phyloP scores from a whole-genome alignment of 1,140 invertebrate genomes.

The Anthonomus grandis region DNA sequence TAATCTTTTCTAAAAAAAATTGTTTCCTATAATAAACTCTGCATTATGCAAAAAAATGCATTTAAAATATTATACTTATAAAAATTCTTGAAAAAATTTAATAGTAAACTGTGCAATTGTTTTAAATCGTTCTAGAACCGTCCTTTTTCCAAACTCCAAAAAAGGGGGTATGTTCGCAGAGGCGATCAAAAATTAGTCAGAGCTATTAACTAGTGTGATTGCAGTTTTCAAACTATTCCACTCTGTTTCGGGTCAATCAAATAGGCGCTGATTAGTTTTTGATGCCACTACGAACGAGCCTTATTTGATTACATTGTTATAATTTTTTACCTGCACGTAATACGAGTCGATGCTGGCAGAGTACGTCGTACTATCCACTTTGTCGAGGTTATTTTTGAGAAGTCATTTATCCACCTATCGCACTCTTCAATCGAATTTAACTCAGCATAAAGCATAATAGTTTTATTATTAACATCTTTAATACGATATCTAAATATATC shows the following conservation, averaged over 20 bases:
- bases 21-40: no score
- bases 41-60: no score
- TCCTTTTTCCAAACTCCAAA: no score
- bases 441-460: no score
- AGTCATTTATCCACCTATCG: not conserved
- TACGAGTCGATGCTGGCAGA: not conserved
- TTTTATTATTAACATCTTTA: not conserved
- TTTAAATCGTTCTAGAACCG: no score
- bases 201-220: not conserved
- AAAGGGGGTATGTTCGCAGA: not conserved
- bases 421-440: not conserved
- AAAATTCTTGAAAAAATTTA: not conserved
- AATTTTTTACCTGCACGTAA: no score
- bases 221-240: not conserved
- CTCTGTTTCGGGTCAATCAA: no score
- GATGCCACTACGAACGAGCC: no score
- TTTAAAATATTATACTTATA: not conserved
- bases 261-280: no score
- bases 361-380: not conserved
- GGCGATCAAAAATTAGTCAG: not conserved
- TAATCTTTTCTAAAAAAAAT: no score
- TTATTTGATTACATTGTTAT: no score
- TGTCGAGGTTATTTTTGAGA: not conserved
- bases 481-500: no score
- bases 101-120: not conserved